Percentiles rank a stretch among this genome's conserved stretches.
Conservation (phyloP, 2,797 vertebrate species). For the Microctenopoma stevenorrisi region DNA sequence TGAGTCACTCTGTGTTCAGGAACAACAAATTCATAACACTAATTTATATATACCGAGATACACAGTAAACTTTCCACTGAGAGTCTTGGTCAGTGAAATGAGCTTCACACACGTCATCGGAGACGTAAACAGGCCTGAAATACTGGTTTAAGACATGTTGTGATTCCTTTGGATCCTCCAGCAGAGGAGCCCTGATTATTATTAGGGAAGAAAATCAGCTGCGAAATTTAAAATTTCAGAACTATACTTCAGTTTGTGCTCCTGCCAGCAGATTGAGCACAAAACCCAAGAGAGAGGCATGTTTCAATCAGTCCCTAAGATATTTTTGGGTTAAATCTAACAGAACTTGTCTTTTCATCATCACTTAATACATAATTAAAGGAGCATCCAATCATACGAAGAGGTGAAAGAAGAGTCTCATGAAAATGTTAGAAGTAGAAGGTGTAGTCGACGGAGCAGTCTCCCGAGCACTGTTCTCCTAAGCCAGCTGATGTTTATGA, state of each 20-base stretch:
- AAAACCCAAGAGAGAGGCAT: conserved; percentile 13
- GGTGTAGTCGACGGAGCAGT: too few relatives aligned
- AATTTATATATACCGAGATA: background rate
- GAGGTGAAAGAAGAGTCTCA: too few relatives aligned
- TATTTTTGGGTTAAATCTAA: background rate
- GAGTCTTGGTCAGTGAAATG: background rate
- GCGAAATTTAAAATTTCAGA: background rate
- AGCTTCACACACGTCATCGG: background rate
- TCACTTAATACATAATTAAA: background rate
- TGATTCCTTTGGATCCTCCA: too few relatives aligned
- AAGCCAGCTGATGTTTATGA: too few relatives aligned
- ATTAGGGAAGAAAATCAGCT: conserved; percentile 13
- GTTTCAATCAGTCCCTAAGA: background rate
- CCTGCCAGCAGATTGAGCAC: background rate
- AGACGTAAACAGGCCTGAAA: conserved; percentile 10
- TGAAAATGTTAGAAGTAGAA: too few relatives aligned
- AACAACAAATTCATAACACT: background rate
- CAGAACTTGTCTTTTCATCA: background rate
- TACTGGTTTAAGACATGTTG: background rate
- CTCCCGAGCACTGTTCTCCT: too few relatives aligned
- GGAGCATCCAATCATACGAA: background rate
- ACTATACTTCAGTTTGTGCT: background rate
- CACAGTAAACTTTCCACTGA: too few relatives aligned
- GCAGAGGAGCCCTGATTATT: background rate
- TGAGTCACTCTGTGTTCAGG: conserved; percentile 4